Conservation (phyloP, 2,113 vertebrate genomes). For the Naja naja region DNA sequence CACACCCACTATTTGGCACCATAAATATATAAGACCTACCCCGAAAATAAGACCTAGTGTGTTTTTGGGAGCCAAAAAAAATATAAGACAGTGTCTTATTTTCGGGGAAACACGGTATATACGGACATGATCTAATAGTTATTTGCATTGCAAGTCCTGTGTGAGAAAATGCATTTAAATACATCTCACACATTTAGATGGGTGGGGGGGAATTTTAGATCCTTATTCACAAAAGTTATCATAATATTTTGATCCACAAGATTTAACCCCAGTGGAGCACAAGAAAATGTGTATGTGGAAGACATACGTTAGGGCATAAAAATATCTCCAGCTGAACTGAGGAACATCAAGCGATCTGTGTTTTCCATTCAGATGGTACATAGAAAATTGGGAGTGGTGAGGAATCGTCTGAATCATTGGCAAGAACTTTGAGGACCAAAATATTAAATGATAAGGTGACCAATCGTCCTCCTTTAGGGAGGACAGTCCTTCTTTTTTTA, state of each 20-base stretch:
- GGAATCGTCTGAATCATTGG: background rate
- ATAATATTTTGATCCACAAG: background rate
- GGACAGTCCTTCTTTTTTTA: too few relatives aligned
- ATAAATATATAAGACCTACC: too few relatives aligned
- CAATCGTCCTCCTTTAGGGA: too few relatives aligned
- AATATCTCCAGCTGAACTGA: background rate
- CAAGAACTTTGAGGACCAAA: background rate
- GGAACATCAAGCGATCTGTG: background rate
- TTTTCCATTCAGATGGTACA: background rate
- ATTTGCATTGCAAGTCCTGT: background rate
- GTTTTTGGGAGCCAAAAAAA: too few relatives aligned
- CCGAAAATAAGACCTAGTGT: too few relatives aligned
- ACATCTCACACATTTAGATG: background rate
- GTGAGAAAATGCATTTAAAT: background rate
- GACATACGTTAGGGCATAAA: background rate
- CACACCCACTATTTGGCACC: too few relatives aligned
- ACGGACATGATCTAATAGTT: background rate
- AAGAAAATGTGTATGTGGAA: background rate
- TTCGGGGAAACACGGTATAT: too few relatives aligned
- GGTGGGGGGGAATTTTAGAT: too few relatives aligned
- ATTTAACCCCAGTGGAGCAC: background rate
- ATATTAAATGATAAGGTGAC: background rate
- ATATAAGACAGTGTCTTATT: too few relatives aligned
- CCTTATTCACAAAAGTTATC: background rate
- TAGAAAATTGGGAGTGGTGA: background rate